These are phyloP conservation scores for Cephalophus harveyi DNA, from an alignment of 2,113 vertebrate genomes.

Conservation along the genomic window DNA sequence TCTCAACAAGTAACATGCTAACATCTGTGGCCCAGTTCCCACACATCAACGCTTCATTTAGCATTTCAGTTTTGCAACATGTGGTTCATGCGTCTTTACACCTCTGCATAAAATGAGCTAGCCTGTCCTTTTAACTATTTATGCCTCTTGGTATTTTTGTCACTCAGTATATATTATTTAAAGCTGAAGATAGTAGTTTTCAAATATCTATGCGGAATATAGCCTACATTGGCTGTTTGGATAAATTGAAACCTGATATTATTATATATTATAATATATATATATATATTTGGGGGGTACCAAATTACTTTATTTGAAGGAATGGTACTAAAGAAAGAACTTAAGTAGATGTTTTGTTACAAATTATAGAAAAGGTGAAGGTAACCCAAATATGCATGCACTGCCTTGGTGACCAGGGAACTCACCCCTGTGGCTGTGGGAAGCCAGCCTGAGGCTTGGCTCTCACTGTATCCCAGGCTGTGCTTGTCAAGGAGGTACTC, in stretches of 20 bases:
- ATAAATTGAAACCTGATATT: not conserved
- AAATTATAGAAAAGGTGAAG: not conserved
- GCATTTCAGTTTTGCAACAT: not conserved
- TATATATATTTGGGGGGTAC: not conserved
- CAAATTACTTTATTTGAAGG: not conserved
- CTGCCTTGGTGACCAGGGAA: not conserved
- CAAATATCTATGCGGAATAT: not conserved
- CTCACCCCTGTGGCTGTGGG: not conserved
- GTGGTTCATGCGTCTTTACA: not conserved
- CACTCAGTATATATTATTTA: not conserved
- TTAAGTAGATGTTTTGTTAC: not conserved
- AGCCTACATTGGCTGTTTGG: not conserved
- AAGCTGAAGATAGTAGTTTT: not conserved
- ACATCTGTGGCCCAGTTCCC: not conserved
- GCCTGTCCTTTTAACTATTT: not conserved
- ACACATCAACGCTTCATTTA: not conserved
- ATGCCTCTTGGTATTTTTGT: not conserved
- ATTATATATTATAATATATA: not conserved
- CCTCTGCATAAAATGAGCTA: not conserved
- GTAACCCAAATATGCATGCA: not conserved
- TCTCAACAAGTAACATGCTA: not conserved
- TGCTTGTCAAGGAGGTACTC: not conserved
- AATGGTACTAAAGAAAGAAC: not conserved
- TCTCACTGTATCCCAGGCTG: not conserved
- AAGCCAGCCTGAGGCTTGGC: not conserved